Conservation (phyloP, 2,888 invertebrate species). For the Drosophila greeni region DNA sequence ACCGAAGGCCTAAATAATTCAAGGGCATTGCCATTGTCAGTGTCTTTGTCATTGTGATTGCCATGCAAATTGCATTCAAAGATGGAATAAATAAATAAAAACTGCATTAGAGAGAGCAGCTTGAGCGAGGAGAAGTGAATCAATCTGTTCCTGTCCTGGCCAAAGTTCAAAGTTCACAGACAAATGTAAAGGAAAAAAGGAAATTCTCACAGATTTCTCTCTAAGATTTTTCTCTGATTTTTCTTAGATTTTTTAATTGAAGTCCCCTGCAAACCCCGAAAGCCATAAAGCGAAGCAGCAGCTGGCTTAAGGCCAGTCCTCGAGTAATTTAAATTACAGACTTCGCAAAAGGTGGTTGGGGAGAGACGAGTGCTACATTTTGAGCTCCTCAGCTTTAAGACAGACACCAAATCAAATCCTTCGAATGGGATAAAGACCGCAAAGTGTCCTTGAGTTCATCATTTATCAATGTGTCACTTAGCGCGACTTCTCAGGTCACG, state of each 20-base stretch:
- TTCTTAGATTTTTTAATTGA: slow-evolving; percentile 24
- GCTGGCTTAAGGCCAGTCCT: slow-evolving; percentile 11
- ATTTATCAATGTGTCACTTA: slow-evolving; percentile 68
- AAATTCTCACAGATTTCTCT: not conserved
- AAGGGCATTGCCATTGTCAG: not conserved
- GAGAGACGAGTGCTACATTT: not conserved
- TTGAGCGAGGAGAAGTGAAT: slow-evolving; percentile 5
- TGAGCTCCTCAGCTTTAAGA: not conserved
- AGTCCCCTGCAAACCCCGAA: slow-evolving; percentile 23
- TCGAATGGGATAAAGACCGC: slow-evolving; percentile 3
- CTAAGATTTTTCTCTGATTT: slow-evolving; percentile 1
- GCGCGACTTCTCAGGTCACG: slow-evolving; percentile 39
- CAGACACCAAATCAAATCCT: slow-evolving; percentile 9
- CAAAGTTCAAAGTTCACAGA: slow-evolving; percentile 37
- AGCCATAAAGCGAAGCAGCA: slow-evolving; percentile 36
- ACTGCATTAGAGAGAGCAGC: slow-evolving; percentile 19
- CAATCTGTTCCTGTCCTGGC: slow-evolving; percentile 18
- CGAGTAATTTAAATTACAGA: slow-evolving; percentile 32
- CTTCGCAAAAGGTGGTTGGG: not conserved
- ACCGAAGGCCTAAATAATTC: slow-evolving; percentile 31
- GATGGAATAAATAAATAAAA: slow-evolving; percentile 23
- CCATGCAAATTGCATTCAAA: slow-evolving; percentile 38
- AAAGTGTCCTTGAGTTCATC: slow-evolving; percentile 27
- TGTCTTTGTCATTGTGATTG: slow-evolving; percentile 10
- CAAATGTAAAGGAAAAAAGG: not conserved